Base-by-base conservation (phyloP, 2,888 invertebrate genomes). In the Cheiracanthium punctorium region DNA sequence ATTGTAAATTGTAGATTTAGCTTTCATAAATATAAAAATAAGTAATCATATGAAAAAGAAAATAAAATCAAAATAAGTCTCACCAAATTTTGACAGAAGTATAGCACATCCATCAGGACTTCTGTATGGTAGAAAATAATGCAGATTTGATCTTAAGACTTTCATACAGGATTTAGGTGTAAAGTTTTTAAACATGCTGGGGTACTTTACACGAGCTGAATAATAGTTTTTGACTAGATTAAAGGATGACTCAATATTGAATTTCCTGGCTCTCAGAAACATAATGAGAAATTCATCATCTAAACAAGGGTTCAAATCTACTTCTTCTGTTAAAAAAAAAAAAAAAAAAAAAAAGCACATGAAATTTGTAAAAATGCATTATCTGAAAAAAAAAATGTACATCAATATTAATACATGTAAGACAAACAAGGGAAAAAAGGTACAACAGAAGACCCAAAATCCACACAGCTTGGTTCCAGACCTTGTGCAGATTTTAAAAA, bases 261-360 rank as follows among this genome's bases (percentile, higher is more conserved):
- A 97, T 92, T 97, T 97, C 92, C 95, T 95, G 1, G 96, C 96
- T 77, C 97, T 94, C 64, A 97, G 93, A 90, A 96, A 98, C 80
- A 96, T 93, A 8, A 96, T 92, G 0, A 97, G 92, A 89, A 92
- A 97, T 0, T 94, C 93, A 64, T 96, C 96, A 90, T 95, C 95
- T 32, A 90, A 90, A 32, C 91, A 88, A 28, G 91, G 89, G 24
- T 90, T 90, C 41, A 92, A 89, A 75, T 90, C 91, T 90, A 88
- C 33, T 77, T 88, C 88, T 48, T 29, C 88, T 89, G 10, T 7
- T 37, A 37, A 24, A 17, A 28, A 41, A 71, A 14, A 20, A 58
- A 28, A 71, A 0, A 52, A 24, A 64, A 41, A 7, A 1, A 33
- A 32, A 20, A n/a, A n/a, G n/a, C n/a, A n/a, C n/a, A n/a, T n/a